phyloP scores from a whole-genome alignment of 2,113 vertebrate species.

The Leucoraja erinaceus region DNA sequence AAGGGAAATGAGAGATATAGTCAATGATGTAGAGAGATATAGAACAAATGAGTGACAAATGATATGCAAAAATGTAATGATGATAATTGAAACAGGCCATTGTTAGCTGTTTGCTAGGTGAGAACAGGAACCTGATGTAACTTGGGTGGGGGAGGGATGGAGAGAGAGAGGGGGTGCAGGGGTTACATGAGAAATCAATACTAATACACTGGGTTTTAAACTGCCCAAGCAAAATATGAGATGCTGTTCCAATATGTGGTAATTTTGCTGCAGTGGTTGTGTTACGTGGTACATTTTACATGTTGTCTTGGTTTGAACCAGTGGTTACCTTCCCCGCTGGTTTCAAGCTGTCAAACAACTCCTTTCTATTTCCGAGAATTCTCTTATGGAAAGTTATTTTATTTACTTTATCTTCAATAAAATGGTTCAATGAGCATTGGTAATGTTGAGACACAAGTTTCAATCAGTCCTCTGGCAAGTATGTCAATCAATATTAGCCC shows the following conservation, averaged over 20 bases:
- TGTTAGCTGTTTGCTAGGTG: no score
- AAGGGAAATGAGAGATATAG: no score
- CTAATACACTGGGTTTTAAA: no score
- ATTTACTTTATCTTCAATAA: slow-evolving; percentile 97
- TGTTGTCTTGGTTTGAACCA: slow-evolving; percentile 46
- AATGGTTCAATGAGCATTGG: slow-evolving; percentile 90
- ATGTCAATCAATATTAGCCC: slow-evolving; percentile 70
- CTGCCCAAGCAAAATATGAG: no score
- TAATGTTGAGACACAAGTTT: slow-evolving; percentile 81
- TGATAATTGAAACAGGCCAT: no score
- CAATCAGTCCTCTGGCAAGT: slow-evolving; percentile 70
- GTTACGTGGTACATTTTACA: not conserved
- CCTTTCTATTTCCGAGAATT: slow-evolving; percentile 77
- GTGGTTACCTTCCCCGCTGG: slow-evolving; percentile 51
- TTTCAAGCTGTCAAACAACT: slow-evolving; percentile 72
- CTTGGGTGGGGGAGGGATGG: no score
- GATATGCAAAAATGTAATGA: no score
- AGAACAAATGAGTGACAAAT: no score
- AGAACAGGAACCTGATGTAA: no score
- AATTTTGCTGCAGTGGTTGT: not conserved
- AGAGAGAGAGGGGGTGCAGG: no score
- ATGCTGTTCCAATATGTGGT: not conserved
- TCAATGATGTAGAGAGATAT: no score
- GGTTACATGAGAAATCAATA: no score
- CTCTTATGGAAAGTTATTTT: slow-evolving; percentile 83